These are phyloP conservation scores for Actinostola sp. DNA, from an alignment of 92 coral and sea anemone genomes.

Conservation along the genomic window DNA sequence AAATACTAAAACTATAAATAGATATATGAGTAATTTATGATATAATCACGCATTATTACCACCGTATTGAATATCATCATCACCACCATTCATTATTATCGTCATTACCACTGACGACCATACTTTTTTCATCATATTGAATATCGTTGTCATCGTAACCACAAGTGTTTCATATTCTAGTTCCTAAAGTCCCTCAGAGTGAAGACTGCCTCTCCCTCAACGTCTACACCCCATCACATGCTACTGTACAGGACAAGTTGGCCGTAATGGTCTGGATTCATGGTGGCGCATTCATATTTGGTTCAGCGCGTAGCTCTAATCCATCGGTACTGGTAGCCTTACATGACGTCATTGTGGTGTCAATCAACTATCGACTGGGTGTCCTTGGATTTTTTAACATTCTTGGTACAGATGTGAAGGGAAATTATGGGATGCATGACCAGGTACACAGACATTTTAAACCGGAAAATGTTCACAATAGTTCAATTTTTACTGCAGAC, in stretches of 20 bases:
- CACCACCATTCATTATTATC: too few relatives aligned
- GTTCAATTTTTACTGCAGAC: too few relatives aligned
- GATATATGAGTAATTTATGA: too few relatives aligned
- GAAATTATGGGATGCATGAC: slow-evolving; percentile 61
- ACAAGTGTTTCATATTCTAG: too few relatives aligned
- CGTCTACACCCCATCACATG: slow-evolving; percentile 47
- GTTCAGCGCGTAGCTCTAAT: slow-evolving; percentile 11
- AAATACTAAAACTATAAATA: too few relatives aligned
- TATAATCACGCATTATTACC: too few relatives aligned
- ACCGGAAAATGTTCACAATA: too few relatives aligned
- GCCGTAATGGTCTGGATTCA: slow-evolving; percentile 79
- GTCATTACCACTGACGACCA: too few relatives aligned
- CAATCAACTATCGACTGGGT: too few relatives aligned
- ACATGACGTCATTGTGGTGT: slow-evolving; percentile 62
- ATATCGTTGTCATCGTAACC: too few relatives aligned
- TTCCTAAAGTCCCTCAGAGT: slow-evolving; percentile 26
- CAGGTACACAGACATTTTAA: slow-evolving; percentile 30
- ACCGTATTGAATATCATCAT: too few relatives aligned
- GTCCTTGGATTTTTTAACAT: slow-evolving; percentile 71
- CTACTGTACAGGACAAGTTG: slow-evolving; percentile 24
- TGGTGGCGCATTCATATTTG: slow-evolving; percentile 56
- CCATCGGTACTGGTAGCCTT: slow-evolving; percentile 44
- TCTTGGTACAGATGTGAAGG: slow-evolving; percentile 62
- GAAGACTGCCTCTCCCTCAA: slow-evolving; percentile 69
- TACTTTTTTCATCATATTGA: too few relatives aligned